Conservation (phyloP, 1,140 invertebrate species). For the Saccostrea cuccullata region DNA sequence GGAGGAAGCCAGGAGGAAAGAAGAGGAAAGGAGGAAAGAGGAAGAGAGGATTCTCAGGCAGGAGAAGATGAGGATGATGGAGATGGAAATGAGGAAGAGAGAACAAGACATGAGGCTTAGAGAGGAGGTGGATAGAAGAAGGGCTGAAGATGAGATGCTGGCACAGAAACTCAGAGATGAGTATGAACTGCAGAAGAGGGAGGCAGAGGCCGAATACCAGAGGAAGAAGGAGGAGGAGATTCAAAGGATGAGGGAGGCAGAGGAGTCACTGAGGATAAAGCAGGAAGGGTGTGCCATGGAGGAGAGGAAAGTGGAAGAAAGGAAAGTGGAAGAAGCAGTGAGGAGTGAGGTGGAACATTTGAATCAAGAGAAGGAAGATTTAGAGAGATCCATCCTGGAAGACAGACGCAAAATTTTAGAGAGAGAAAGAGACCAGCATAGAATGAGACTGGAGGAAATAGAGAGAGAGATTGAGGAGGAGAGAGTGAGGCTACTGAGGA, state of each 20-base stretch:
- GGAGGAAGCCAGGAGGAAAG: not conserved
- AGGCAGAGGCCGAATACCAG: constrained; percentile 39
- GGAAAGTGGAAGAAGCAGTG: not conserved
- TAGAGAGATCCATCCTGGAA: constrained; percentile 37
- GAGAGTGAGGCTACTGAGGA: constrained; percentile 60
- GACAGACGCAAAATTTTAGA: constrained; percentile 42
- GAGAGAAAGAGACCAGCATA: constrained; percentile 45
- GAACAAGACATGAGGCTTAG: not conserved
- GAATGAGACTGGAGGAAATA: constrained; percentile 42
- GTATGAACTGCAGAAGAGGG: constrained; percentile 3
- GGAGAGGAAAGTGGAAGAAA: not conserved
- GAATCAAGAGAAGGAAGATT: not conserved
- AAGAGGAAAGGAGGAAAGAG: constrained; percentile 18
- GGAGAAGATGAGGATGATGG: not conserved
- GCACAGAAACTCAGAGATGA: constrained; percentile 12
- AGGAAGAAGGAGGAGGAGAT: constrained; percentile 37
- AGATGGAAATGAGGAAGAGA: constrained; percentile 17
- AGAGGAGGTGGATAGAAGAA: not conserved
- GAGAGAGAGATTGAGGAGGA: constrained; percentile 39
- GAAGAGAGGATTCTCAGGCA: constrained; percentile 7
- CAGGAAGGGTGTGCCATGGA: constrained; percentile 21
- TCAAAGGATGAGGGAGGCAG: constrained; percentile 43
- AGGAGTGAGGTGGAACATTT: constrained; percentile 6
- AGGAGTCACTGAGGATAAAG: constrained; percentile 43
- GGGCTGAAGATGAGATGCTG: constrained; percentile 2